Percentiles rank a stretch among this genome's conserved stretches.
These are phyloP conservation scores for Pseudococcus jackbeardsleyi DNA, from an alignment of 2,888 invertebrate species.

Conservation along the genomic window DNA sequence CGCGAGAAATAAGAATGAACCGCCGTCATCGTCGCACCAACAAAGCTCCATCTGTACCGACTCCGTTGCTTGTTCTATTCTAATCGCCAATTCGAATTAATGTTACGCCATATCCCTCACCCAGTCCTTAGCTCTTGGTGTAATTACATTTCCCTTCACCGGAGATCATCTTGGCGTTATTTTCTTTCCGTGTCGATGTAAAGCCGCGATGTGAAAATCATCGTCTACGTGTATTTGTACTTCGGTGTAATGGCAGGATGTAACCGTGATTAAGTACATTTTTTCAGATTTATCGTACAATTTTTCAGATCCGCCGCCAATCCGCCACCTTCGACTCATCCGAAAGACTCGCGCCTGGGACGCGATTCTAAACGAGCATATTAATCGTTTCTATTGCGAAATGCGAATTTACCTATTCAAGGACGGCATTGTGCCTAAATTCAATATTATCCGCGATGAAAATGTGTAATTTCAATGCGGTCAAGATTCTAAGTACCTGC, in stretches of 20 bases:
- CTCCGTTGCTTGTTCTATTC: not conserved
- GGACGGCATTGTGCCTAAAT: not conserved
- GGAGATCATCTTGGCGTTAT: not conserved
- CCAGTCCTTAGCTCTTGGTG: too few relatives aligned
- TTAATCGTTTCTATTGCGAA: not conserved
- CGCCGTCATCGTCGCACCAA: not conserved
- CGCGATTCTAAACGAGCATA: not conserved
- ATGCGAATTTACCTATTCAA: not conserved
- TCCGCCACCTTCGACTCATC: not conserved
- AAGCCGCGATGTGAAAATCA: not conserved
- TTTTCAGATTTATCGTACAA: not conserved
- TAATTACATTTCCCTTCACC: not conserved
- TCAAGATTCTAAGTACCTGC: not conserved
- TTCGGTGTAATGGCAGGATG: not conserved
- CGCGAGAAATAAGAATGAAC: not conserved
- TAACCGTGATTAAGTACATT: not conserved
- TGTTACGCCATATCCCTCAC: not conserved
- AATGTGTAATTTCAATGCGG: not conserved
- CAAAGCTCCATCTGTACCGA: not conserved
- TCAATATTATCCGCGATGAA: not conserved
- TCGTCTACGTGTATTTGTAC: not conserved
- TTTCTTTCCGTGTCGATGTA: not conserved
- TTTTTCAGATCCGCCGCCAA: not conserved
- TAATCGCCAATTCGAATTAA: conserved; percentile 23
- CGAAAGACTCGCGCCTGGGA: not conserved